Evolutionary conservation across 1,140 invertebrate genomes (phyloP).

Genomic region (Zaprionus ornatus): DNA sequence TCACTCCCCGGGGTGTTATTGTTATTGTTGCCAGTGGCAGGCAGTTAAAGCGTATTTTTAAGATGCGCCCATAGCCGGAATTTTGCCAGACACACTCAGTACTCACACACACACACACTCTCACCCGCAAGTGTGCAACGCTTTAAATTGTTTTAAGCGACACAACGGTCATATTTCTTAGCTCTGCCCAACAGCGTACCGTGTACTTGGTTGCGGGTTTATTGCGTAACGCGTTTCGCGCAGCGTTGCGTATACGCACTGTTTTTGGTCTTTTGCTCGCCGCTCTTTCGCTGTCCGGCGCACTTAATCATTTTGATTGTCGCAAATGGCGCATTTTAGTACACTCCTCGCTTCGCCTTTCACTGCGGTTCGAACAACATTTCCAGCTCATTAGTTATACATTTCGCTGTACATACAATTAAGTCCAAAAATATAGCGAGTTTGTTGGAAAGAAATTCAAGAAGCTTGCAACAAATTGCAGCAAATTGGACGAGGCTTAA

Average conservation of each 20-base stretch:
- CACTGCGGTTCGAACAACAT: conserved; percentile 37
- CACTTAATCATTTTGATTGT: conserved; percentile 82
- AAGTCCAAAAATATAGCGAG: conserved; percentile 19
- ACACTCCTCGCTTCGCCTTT: conserved; percentile 39
- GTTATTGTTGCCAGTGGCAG: conserved; percentile 41
- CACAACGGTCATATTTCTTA: conserved; percentile 66
- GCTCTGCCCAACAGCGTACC: conserved; percentile 1
- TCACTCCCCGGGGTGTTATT: conserved; percentile 78
- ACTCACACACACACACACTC: conserved; percentile 13
- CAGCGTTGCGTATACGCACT: conserved; percentile 61
- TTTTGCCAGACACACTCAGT: conserved; percentile 23
- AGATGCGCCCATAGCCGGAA: conserved; percentile 32
- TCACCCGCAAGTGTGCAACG: not conserved
- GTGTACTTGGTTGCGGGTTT: conserved; percentile 46
- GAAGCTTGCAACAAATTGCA: conserved; percentile 2
- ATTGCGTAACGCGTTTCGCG: conserved; percentile 37
- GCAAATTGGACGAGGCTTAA: conserved; percentile 9
- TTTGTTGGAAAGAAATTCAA: not conserved
- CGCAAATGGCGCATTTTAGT: conserved; percentile 75
- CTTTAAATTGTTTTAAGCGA: conserved; percentile 75
- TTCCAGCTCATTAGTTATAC: conserved; percentile 75
- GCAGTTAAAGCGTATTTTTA: conserved; percentile 74
- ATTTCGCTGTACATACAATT: conserved; percentile 74
- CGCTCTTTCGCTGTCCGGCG: conserved; percentile 17
- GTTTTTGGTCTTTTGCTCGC: conserved; percentile 3